A percentile compares a stretch with the other conserved stretches of the same genome.
Conservation (phyloP, 2,113 vertebrate genomes). For the Anthoscopus minutus region DNA sequence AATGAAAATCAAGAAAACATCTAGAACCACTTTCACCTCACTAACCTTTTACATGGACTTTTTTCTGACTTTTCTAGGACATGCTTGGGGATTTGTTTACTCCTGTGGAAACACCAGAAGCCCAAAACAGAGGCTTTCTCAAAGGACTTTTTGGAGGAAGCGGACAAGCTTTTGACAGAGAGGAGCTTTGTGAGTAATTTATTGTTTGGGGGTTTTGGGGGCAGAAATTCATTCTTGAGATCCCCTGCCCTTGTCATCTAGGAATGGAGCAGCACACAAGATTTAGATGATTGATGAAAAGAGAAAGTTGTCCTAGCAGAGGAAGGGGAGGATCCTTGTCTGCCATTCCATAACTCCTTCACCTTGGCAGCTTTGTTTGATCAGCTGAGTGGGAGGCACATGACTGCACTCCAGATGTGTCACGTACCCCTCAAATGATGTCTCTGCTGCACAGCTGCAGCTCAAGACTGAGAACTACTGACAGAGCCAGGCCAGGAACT, state of each 20-base stretch:
- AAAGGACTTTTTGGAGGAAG: constrained; percentile 97
- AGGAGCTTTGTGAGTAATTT: constrained; percentile 90
- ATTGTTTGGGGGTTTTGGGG: background rate
- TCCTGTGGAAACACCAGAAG: constrained; percentile 94
- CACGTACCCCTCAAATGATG: accelerated
- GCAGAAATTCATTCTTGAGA: background rate
- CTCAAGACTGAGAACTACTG: accelerated
- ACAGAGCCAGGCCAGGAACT: background rate
- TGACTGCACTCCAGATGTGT: accelerated
- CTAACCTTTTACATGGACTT: background rate
- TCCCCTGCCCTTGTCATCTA: background rate
- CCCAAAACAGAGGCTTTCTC: constrained; percentile 94
- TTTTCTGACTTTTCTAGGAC: constrained; percentile 74
- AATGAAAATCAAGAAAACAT: background rate
- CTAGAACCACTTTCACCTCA: background rate
- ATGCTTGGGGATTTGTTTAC: constrained; percentile 97
- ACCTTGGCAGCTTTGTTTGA: background rate
- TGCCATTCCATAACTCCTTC: background rate
- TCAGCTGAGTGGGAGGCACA: accelerated
- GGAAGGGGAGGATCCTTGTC: background rate
- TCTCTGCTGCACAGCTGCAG: accelerated
- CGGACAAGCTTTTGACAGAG: constrained; percentile 90
- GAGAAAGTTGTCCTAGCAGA: background rate
- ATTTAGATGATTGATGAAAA: background rate
- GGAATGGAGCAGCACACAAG: background rate